Evolutionary conservation across 2,113 vertebrate genomes (phyloP).

Genomic region (Hemiprocne comata): DNA sequence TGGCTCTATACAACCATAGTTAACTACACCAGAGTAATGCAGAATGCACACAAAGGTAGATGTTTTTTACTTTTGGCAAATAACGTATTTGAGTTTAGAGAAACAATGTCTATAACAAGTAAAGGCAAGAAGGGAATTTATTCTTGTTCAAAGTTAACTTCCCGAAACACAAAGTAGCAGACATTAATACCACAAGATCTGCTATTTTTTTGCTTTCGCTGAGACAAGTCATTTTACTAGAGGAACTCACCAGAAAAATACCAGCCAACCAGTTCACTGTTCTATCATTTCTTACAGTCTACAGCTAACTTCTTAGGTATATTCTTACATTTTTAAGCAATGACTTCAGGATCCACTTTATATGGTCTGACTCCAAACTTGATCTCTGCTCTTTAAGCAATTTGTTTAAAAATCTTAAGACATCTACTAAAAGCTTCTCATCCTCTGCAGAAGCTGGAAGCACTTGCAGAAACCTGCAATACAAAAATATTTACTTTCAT

Average conservation of each 20-base stretch:
- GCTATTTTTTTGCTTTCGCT: not conserved
- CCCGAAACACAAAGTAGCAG: not conserved
- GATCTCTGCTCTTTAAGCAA: slow-evolving; percentile 80
- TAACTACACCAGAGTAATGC: not conserved
- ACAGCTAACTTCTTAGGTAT: not conserved
- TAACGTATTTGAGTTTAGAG: not conserved
- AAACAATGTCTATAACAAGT: not conserved
- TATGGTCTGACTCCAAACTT: slow-evolving; percentile 72
- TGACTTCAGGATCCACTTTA: slow-evolving; percentile 89
- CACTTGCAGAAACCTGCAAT: slow-evolving; percentile 90
- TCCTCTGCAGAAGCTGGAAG: slow-evolving; percentile 89
- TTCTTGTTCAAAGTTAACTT: not conserved
- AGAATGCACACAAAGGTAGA: not conserved
- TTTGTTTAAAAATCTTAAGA: slow-evolving; percentile 89
- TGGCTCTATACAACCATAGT: not conserved
- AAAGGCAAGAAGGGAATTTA: not conserved
- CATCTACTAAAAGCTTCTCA: slow-evolving; percentile 89
- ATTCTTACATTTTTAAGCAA: slow-evolving; percentile 86
- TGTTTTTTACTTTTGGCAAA: not conserved
- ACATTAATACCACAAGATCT: not conserved
- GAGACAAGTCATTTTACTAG: not conserved
- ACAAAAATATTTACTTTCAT: not conserved
- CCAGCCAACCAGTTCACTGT: not conserved
- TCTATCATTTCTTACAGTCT: not conserved
- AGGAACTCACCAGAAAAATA: not conserved